Conservation (phyloP, 2,888 invertebrate species). For the Cantharis flavilabris region DNA sequence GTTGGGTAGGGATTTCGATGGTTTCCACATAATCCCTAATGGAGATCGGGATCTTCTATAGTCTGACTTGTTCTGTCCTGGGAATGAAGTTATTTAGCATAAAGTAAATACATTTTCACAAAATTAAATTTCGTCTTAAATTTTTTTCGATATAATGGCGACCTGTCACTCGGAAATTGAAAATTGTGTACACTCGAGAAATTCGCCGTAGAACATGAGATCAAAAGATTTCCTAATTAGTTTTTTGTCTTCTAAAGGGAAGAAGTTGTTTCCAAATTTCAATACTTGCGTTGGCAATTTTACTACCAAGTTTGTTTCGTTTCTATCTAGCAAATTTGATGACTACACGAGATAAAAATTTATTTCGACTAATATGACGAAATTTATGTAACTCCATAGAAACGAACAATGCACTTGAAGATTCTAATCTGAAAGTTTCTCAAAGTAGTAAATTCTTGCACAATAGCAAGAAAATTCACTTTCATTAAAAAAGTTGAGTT, state of each 20-base stretch:
- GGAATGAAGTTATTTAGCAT: not conserved
- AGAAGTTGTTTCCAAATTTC: not conserved
- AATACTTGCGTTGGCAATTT: not conserved
- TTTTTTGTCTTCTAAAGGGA: not conserved
- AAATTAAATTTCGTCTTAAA: not conserved
- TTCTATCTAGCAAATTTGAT: not conserved
- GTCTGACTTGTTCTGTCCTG: not conserved
- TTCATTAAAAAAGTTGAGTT: not conserved
- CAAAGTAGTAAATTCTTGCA: not conserved
- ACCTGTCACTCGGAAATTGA: not conserved
- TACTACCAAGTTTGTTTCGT: not conserved
- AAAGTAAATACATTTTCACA: not conserved
- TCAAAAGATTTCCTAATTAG: not conserved
- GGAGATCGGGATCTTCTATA: not conserved
- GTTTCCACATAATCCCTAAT: not conserved
- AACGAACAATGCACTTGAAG: not conserved
- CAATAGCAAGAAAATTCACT: not conserved
- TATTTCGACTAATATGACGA: not conserved
- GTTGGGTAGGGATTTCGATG: not conserved
- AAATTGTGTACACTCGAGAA: not conserved
- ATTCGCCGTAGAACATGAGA: not conserved
- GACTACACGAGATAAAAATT: not conserved
- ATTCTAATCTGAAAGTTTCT: not conserved
- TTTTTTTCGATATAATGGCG: not conserved
- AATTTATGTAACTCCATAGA: not conserved